Percentiles rank a stretch among this genome's conserved stretches.
These are phyloP conservation scores for Oxystoma pomonae DNA, from an alignment of 2,888 invertebrate species.

Conservation along the genomic window DNA sequence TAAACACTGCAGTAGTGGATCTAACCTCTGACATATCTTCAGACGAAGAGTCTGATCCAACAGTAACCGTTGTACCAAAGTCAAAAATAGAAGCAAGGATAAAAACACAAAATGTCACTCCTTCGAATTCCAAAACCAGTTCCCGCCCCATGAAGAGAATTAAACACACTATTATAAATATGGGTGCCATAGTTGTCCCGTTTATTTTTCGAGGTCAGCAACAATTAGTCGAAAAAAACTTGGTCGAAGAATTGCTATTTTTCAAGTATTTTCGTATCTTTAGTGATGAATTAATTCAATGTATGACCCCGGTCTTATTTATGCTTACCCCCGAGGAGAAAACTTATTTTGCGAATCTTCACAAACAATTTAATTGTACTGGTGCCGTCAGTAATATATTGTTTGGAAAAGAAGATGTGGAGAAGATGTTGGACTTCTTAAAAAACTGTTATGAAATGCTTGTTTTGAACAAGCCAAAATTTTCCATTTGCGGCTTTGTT, in stretches of 20 bases:
- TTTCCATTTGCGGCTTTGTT: slow-evolving; percentile 20
- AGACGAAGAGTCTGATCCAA: not conserved
- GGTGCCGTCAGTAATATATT: not conserved
- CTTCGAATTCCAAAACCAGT: not conserved
- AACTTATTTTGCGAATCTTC: not conserved
- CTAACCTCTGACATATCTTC: not conserved
- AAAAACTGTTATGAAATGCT: slow-evolving; percentile 1
- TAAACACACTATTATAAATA: not conserved
- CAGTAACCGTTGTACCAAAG: not conserved
- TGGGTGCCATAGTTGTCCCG: not conserved
- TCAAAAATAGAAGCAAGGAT: not conserved
- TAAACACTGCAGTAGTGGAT: not conserved
- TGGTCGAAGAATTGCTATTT: not conserved
- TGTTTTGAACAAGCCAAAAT: not conserved
- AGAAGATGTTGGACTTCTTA: slow-evolving; percentile 9
- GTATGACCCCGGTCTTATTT: not conserved
- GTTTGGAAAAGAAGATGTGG: slow-evolving; percentile 7
- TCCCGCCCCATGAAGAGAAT: too few relatives aligned
- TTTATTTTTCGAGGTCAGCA: not conserved
- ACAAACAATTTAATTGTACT: not conserved
- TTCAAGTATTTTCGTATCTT: not conserved
- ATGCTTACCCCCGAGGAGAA: not conserved
- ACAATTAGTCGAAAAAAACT: not conserved
- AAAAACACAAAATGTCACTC: not conserved
- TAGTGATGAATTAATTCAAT: not conserved